phyloP scores from a whole-genome alignment of 1,140 invertebrate genomes.

The Drusus annulatus region DNA sequence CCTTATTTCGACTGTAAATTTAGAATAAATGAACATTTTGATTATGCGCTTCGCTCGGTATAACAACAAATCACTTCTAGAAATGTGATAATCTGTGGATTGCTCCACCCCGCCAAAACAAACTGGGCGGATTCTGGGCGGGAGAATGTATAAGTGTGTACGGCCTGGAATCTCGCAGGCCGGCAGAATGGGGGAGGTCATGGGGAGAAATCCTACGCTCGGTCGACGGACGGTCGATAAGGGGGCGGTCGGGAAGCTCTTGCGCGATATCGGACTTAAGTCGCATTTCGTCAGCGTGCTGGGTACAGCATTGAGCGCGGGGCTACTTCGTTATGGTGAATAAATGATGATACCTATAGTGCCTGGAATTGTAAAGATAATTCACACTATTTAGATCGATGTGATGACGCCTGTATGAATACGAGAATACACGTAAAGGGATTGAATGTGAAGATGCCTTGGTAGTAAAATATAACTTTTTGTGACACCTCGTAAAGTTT shows the following conservation, averaged over 20 bases:
- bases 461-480: no score
- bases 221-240: slow-evolving; percentile 13
- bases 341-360: neutral
- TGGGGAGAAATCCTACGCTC: neutral
- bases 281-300: neutral
- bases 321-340: slow-evolving; percentile 1
- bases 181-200: neutral
- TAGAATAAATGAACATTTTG: no score
- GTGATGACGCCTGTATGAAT: no score
- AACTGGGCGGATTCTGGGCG: slow-evolving; percentile 1
- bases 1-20: no score
- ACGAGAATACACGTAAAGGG: no score
- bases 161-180: neutral
- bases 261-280: slow-evolving; percentile 12
- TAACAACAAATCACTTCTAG: no score
- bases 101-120: slow-evolving; percentile 14
- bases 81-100: no score
- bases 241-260: neutral
- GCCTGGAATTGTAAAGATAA: neutral
- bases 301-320: neutral
- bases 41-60: no score
- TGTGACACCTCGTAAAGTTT: no score
- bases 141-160: no score
- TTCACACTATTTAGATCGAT: no score
- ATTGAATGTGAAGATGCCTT: no score